phyloP scores from a whole-genome alignment of 1,140 invertebrate genomes.

The Apis florea region DNA sequence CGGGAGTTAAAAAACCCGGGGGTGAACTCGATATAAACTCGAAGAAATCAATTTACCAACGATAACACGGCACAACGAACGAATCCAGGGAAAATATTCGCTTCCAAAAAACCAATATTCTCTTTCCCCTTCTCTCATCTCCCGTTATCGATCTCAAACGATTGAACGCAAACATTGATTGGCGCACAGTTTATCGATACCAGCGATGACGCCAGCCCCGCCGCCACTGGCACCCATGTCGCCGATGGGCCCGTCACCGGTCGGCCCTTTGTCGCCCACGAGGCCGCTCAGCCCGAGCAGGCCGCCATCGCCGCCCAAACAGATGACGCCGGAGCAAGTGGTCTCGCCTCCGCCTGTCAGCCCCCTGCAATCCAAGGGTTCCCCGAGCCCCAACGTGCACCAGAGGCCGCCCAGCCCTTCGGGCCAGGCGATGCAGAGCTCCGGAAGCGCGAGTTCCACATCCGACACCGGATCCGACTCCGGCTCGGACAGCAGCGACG shows the following conservation, averaged over 20 bases:
- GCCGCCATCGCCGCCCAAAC: constrained; percentile 52
- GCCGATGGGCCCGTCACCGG: constrained; percentile 71
- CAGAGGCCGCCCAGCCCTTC: constrained; percentile 74
- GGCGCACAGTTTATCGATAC: constrained; percentile 58
- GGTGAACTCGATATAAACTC: no score
- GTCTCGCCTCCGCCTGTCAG: constrained; percentile 56
- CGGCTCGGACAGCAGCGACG: constrained; percentile 80
- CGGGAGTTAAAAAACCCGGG: no score
- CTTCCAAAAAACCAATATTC: no score
- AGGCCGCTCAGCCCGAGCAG: constrained; percentile 60
- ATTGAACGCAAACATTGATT: no score
- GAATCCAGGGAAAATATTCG: no score
- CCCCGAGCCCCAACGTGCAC: constrained; percentile 54
- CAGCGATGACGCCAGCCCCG: constrained; percentile 69
- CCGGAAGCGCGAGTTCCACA: constrained; percentile 77
- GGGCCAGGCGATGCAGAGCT: constrained; percentile 71
- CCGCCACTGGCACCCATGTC: constrained; percentile 72
- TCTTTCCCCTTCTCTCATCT: no score
- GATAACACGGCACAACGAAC: no score
- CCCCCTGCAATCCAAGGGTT: constrained; percentile 47
- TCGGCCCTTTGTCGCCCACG: constrained; percentile 64
- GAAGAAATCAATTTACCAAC: no score
- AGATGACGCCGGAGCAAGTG: constrained; percentile 45
- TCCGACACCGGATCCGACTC: constrained; percentile 81
- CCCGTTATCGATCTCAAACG: no score